Evolutionary conservation across 2,113 vertebrate genomes (phyloP), one percentile per base, ranked within the genome.

Genomic region (Prolemur simus): DNA sequence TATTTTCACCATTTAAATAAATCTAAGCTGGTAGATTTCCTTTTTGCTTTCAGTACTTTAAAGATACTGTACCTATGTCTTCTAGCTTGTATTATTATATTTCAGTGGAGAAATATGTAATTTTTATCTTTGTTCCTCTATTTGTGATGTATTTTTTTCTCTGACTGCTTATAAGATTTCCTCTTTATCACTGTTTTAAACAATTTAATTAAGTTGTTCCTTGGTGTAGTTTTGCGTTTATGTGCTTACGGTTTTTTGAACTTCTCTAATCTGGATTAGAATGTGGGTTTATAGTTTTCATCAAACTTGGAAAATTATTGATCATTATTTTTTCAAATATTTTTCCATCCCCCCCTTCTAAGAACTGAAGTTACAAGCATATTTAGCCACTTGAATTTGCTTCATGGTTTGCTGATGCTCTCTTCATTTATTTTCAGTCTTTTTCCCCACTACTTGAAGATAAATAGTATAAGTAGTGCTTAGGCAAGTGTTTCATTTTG

Each of bases 371-470:
- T 69, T 80, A 34, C 15, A 85, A 74, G 34, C n/a, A 20, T 58
- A 39, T 80, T 73, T 89, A 47, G 27, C 15, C 34, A 69, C n/a
- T 83, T 60, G 49, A 68, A 69, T 63, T 69, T 77, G 32, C 76
- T 66, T 56, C 39, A 76, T 18, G 69, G n/a, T 64, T 96, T 90
- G 54, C 13, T 92, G 34, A 34, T 87, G 6, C 10, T 82, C n/a
- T 69, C 32, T 63, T 94, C 14, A 64, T 87, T 87, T 94, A 45
- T 87, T 91, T 84, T 63, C 52, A 87, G n/a, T 87, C 45, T 34
- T 80, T 74, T 77, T 45, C 29, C 4, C 11, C 56, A 58, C 20
- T 58, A 58, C 21, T 23, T 58, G 21, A 58, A 58, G 23, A 23
- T 23, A 58, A 58, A 23, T 58, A 23, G 8, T 58, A 58, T 58